phyloP scores from a whole-genome alignment of 2,888 invertebrate genomes.

The Alviniconcha strummeri region DNA sequence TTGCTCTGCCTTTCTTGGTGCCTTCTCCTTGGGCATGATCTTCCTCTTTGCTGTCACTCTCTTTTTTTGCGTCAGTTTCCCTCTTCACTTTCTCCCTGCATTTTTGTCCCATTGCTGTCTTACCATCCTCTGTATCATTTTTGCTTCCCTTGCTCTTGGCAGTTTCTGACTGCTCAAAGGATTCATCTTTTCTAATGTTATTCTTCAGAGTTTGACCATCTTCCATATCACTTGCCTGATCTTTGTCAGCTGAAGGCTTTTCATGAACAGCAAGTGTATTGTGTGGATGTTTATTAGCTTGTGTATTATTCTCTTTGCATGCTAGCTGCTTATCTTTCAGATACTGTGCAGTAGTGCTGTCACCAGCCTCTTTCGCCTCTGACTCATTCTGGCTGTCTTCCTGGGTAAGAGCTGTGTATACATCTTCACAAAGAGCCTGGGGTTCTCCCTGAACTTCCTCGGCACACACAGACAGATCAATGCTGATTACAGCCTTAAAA shows the following conservation, averaged over 20 bases:
- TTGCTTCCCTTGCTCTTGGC: too few relatives aligned
- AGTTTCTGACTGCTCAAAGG: too few relatives aligned
- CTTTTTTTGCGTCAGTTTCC: not conserved
- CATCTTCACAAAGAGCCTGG: not conserved
- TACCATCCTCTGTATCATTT: not conserved
- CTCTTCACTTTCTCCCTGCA: not conserved
- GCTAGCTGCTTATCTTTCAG: too few relatives aligned
- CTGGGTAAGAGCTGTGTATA: not conserved
- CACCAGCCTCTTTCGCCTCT: not conserved
- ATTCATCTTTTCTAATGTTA: too few relatives aligned
- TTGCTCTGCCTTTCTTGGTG: not conserved
- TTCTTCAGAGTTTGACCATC: too few relatives aligned
- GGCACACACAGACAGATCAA: not conserved
- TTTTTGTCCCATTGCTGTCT: not conserved
- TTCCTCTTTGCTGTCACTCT: not conserved
- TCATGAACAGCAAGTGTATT: too few relatives aligned
- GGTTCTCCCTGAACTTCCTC: too few relatives aligned
- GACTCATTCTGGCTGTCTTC: not conserved
- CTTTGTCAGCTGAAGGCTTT: too few relatives aligned
- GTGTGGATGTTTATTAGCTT: too few relatives aligned
- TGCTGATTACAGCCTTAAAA: slow-evolving; percentile 52
- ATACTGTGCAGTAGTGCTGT: too few relatives aligned
- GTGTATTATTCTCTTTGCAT: too few relatives aligned
- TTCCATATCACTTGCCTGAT: too few relatives aligned
- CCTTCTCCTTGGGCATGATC: not conserved